Percentiles rank a stretch among this genome's conserved stretches.
These are phyloP conservation scores for Tortricodes alternella DNA, from an alignment of 2,888 invertebrate species.

Conservation along the genomic window DNA sequence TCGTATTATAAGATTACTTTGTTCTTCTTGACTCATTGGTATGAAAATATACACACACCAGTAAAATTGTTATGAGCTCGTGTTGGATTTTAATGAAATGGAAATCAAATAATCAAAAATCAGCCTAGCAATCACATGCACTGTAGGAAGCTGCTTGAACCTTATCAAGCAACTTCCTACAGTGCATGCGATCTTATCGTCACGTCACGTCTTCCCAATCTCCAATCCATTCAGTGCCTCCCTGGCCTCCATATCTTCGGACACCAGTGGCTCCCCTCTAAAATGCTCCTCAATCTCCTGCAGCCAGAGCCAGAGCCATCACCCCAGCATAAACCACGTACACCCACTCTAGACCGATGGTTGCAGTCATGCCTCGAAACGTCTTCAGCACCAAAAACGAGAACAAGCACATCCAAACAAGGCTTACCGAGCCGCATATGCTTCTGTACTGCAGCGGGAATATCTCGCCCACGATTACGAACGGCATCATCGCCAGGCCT, in stretches of 20 bases:
- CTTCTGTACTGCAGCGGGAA: conserved; percentile 78
- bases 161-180: too few relatives aligned
- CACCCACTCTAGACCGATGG: conserved; percentile 65
- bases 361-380: conserved; percentile 65
- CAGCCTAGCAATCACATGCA: too few relatives aligned
- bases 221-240: too few relatives aligned
- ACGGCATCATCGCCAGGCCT: conserved; percentile 80
- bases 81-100: too few relatives aligned
- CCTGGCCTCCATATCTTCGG: not conserved
- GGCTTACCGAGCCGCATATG: conserved; percentile 77
- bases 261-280: conserved; percentile 21
- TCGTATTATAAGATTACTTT: too few relatives aligned
- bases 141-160: too few relatives aligned
- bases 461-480: conserved; percentile 84
- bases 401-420: conserved; percentile 74
- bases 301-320: conserved; percentile 68
- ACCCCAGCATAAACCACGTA: conserved; percentile 75
- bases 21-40: too few relatives aligned
- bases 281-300: conserved; percentile 78
- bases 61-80: too few relatives aligned
- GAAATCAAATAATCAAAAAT: too few relatives aligned
- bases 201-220: too few relatives aligned
- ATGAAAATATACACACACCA: too few relatives aligned
- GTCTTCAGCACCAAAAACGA: conserved; percentile 81
- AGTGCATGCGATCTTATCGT: too few relatives aligned